Base-by-base conservation (phyloP, 2,113 vertebrate species). In the Bombycilla garrulus region DNA sequence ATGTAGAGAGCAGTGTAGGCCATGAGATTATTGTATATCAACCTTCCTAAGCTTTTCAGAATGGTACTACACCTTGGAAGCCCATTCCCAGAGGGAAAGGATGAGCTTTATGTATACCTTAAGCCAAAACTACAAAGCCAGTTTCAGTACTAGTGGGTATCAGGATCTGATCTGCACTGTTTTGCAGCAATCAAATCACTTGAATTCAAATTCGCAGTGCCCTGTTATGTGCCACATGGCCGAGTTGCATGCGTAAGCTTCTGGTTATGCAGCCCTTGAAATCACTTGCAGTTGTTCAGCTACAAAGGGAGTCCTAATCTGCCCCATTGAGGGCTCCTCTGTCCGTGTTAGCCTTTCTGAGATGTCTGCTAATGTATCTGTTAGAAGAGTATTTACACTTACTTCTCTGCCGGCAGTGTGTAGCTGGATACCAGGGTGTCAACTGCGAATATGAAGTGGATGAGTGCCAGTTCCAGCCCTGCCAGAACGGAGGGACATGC, bases 361-460 rank as follows among this genome's bases (percentile, higher is more conserved):
- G 88, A 15, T 74, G 64, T 40, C 74, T 92, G 6, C 73, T 71
- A 6, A 28, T 40, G 44, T 61, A 26, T 72, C 70, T 73, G 36
- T 81, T 66, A 11, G n/a, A 12, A 40, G 71, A 40, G 65, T 23
- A 33, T 35, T 94, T 50, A 96, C 69, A 2, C 33, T 70, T n/a
- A 5, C 19, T 65, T 93, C 77, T 71, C 31, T 90, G 18, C 65
- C 64, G 42, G 33, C 94, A 99, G 99, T 99, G 99, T 72, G 97
- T 98, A 96, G 95, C 98, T 38, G 99, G 99, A 2, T 99, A 98
- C 95, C 98, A 99, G 97, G 99, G 99, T 28, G 98, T 99, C 90
- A 99, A 99, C 96, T 99, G 99, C 1, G 98, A 99, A 60, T 99
- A 99, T 44, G 98, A 99, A 71, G 98, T 99, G n/a, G 97, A 99